These are phyloP conservation scores for Arrhamphus sclerolepis DNA, from an alignment of 2,797 vertebrate genomes.

Conservation along the genomic window DNA sequence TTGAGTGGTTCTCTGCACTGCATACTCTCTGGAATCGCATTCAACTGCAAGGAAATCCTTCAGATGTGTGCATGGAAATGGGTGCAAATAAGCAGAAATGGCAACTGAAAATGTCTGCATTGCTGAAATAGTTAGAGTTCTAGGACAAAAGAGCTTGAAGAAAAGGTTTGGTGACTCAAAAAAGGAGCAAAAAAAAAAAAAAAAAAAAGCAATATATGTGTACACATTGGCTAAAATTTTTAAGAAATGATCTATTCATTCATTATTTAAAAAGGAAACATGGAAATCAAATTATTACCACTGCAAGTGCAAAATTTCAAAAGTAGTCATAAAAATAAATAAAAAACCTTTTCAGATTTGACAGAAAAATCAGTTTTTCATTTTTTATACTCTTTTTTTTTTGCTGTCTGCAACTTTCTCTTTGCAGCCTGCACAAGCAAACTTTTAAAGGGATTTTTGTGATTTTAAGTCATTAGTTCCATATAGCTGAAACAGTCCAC, in stretches of 20 bases:
- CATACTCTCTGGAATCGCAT: neutral
- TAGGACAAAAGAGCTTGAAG: too few relatives aligned
- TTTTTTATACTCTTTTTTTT: conserved; percentile 6
- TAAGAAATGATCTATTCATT: conserved; percentile 52
- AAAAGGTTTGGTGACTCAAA: too few relatives aligned
- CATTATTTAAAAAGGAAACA: conserved; percentile 1
- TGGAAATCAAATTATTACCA: conserved; percentile 22
- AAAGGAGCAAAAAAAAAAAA: conserved; percentile 35
- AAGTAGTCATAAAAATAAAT: conserved; percentile 4
- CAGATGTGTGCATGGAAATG: neutral
- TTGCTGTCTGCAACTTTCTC: neutral
- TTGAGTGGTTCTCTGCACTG: too few relatives aligned
- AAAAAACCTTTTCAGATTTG: neutral
- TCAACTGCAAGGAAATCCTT: neutral
- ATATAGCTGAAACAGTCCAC: conserved; percentile 24
- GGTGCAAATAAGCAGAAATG: conserved; percentile 6
- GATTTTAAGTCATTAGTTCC: neutral
- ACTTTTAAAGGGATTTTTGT: neutral
- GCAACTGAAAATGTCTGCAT: conserved; percentile 14
- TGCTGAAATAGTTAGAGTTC: too few relatives aligned
- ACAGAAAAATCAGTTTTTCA: too few relatives aligned
- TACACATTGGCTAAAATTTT: too few relatives aligned
- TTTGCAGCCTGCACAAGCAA: conserved; percentile 5
- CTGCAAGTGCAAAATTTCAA: conserved; percentile 49
- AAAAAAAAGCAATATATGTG: too few relatives aligned